phyloP scores from a whole-genome alignment of 2,888 invertebrate genomes.

The Chloromyia formosa region DNA sequence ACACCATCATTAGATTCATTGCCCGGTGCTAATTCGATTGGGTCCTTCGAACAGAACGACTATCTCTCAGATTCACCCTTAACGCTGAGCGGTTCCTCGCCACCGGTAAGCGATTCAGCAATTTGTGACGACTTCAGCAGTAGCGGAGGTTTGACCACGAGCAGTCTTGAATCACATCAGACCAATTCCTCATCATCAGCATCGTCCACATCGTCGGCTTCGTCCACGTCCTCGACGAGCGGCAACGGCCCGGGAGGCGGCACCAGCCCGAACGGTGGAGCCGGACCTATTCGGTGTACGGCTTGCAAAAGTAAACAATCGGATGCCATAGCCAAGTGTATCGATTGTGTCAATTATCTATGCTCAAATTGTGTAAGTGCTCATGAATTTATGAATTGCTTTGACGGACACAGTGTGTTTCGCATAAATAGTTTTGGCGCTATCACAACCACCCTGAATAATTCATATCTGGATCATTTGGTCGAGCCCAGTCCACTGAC shows the following conservation, averaged over 20 bases:
- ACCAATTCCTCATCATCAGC: slow-evolving; percentile 60
- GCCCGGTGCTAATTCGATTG: slow-evolving; percentile 86
- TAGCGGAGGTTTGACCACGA: slow-evolving; percentile 55
- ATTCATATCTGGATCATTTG: slow-evolving; percentile 46
- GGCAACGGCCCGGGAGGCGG: slow-evolving; percentile 68
- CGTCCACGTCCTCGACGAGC: slow-evolving; percentile 61
- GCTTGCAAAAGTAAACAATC: slow-evolving; percentile 96
- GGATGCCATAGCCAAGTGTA: slow-evolving; percentile 94
- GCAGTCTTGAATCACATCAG: slow-evolving; percentile 60
- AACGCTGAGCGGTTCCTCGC: slow-evolving; percentile 87
- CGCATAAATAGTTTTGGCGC: slow-evolving; percentile 56
- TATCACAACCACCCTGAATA: slow-evolving; percentile 48
- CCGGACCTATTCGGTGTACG: slow-evolving; percentile 79
- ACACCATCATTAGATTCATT: slow-evolving; percentile 93
- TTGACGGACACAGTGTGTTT: slow-evolving; percentile 93
- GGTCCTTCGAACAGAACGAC: slow-evolving; percentile 86
- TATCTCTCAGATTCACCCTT: slow-evolving; percentile 79
- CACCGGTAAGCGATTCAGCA: slow-evolving; percentile 84
- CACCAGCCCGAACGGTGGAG: slow-evolving; percentile 65
- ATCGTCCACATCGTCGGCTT: slow-evolving; percentile 55
- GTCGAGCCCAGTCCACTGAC: slow-evolving; percentile 48
- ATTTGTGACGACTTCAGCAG: slow-evolving; percentile 75
- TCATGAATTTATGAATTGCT: slow-evolving; percentile 99
- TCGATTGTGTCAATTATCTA: slow-evolving; percentile 95
- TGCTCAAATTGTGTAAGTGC: slow-evolving; percentile 98